Evolutionary conservation across 2,888 invertebrate species (phyloP), one percentile per base, ranked within the genome.

Genomic region (Peribatodes rhomboidaria): DNA sequence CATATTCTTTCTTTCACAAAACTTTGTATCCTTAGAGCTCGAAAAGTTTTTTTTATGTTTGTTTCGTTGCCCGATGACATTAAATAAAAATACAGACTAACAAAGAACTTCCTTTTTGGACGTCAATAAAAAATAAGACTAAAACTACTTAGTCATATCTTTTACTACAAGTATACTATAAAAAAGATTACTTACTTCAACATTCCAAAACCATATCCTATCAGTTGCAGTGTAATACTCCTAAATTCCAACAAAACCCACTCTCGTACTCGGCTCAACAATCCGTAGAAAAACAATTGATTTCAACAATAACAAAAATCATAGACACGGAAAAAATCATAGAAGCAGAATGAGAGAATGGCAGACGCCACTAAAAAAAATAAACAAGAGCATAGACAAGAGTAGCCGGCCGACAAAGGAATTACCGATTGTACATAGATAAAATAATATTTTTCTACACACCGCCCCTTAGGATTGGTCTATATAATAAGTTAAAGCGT

Each of bases 381-480:
- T 54, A 78, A 84, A 88, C 84, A 87, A 86, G 83, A 80, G 77
- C 69, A 55, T 55, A 79, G 84, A 88, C 85, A 87, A 86, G 83
- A 80, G 76, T 68, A 73, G 70, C 71, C 68, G 65, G 22, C 85
- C 86, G 84, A 89, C 90, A 88, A 90, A 87, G 85, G 84, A 81
- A 79, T 81, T 79, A 77, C 80, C 78, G 89, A 88, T 89, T 82
- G 82, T 76, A 79, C 77, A 80, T 74, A 86, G 87, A 90, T 89
- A 89, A 89, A 76, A 89, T 89, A 86, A 88, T 91, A 90, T 91
- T 89, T 88, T 88, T 85, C 84, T 84, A 85, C 80, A 75, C 79
- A 79, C 77, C 74, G 80, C 78, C 73, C 70, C 68, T 67, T 73
- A 65, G 39, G 31, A 46, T 22, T 69, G 77, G 80, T 42, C 0